Conservation (phyloP, 2,888 invertebrate genomes). For the Charanyca ferruginea region DNA sequence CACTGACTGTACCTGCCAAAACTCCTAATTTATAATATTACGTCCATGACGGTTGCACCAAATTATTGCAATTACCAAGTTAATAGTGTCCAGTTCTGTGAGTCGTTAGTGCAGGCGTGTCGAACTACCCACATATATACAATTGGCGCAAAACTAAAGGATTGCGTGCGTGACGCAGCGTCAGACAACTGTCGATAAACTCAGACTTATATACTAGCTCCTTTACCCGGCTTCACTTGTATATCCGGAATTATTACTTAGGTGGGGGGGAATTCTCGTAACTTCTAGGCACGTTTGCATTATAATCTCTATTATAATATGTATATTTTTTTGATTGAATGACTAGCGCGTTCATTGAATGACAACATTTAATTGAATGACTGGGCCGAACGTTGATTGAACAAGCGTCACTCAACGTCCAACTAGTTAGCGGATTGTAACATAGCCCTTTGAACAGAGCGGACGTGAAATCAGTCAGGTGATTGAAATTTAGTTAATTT, state of each 20-base stretch:
- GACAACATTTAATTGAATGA: too few relatives aligned
- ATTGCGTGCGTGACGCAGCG: constrained; percentile 64
- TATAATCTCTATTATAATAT: too few relatives aligned
- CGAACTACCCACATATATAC: constrained; percentile 17
- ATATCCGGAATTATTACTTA: not conserved
- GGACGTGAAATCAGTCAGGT: too few relatives aligned
- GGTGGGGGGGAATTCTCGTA: too few relatives aligned
- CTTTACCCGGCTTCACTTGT: constrained; percentile 54
- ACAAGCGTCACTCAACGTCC: too few relatives aligned
- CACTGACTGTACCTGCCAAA: not conserved
- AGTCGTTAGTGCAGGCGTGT: constrained; percentile 25
- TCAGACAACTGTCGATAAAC: constrained; percentile 42
- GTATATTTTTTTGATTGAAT: too few relatives aligned
- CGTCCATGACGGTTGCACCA: constrained; percentile 14
- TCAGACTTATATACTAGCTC: constrained; percentile 21
- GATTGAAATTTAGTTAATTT: too few relatives aligned
- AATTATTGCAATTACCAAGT: constrained; percentile 14
- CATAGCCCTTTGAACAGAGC: too few relatives aligned
- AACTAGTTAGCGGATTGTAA: too few relatives aligned
- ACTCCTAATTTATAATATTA: not conserved
- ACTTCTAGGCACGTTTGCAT: too few relatives aligned
- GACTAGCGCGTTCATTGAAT: too few relatives aligned
- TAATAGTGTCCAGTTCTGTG: constrained; percentile 24
- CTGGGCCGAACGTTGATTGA: too few relatives aligned
- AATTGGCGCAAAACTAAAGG: constrained; percentile 62